Conservation (phyloP, 2,888 invertebrate genomes). For the Anagyrus pseudococci region DNA sequence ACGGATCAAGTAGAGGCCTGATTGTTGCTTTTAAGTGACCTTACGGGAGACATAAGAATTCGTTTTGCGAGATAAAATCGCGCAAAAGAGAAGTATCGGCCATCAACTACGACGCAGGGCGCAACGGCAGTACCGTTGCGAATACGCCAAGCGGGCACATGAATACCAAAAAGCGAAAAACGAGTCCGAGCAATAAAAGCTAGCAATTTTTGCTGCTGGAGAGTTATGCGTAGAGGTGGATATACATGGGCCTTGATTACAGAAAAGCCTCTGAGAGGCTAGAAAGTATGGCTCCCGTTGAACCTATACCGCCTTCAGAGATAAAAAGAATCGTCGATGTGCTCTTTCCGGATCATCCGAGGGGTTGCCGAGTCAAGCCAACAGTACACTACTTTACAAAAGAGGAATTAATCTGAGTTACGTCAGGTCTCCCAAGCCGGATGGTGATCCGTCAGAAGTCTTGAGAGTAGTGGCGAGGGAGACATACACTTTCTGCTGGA, state of each 20-base stretch:
- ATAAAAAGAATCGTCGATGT: not conserved
- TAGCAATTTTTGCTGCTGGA: not conserved
- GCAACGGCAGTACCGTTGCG: too few species aligned
- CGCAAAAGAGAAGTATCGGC: not conserved
- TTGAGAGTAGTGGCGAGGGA: not conserved
- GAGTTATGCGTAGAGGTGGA: not conserved
- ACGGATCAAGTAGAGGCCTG: not conserved
- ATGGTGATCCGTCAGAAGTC: not conserved
- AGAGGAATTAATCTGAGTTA: not conserved
- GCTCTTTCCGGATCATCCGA: not conserved
- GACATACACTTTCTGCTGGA: not conserved
- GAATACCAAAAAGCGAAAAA: not conserved
- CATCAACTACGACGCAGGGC: not conserved
- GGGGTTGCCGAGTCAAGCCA: too few species aligned
- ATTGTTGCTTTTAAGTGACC: not conserved
- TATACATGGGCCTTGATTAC: not conserved
- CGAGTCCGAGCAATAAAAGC: not conserved
- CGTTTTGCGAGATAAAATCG: not conserved
- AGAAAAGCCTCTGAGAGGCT: not conserved
- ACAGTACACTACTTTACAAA: too few species aligned
- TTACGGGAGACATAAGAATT: not conserved
- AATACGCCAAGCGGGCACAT: not conserved
- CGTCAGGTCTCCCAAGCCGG: not conserved
- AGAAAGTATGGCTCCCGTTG: not conserved
- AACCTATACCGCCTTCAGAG: not conserved